These are phyloP conservation scores for Triplophysa rosa DNA, from an alignment of 2,113 vertebrate species.

Conservation along the genomic window DNA sequence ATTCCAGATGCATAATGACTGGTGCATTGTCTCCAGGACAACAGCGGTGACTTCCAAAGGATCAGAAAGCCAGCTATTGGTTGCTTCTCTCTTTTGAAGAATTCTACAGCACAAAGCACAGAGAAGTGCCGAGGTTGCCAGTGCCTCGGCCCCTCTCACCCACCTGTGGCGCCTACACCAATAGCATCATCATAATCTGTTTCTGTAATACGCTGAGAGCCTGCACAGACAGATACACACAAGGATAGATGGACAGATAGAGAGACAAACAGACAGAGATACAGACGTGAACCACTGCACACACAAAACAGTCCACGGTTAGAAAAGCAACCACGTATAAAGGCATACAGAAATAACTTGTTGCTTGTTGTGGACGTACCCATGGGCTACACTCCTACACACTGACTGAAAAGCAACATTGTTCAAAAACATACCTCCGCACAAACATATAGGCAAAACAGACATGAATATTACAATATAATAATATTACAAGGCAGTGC, in stretches of 20 bases:
- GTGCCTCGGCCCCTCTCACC: slow-evolving; percentile 73
- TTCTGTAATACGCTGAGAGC: slow-evolving; percentile 97
- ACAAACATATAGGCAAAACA: slow-evolving; percentile 2
- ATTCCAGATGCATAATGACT: slow-evolving; percentile 7
- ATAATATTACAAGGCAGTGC: not conserved
- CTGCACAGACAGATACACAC: slow-evolving; percentile 72
- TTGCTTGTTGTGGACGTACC: not conserved
- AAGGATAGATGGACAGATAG: slow-evolving; percentile 48
- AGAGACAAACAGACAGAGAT: slow-evolving; percentile 54
- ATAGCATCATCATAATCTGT: slow-evolving; percentile 89
- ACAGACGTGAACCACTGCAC: slow-evolving; percentile 34
- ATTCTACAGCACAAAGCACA: slow-evolving; percentile 53
- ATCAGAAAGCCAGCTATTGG: slow-evolving; percentile 34
- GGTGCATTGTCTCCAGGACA: slow-evolving; percentile 51
- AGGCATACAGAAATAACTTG: slow-evolving; percentile 25
- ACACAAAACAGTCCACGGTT: slow-evolving; percentile 25
- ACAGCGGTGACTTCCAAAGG: slow-evolving; percentile 37
- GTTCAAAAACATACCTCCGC: slow-evolving; percentile 8
- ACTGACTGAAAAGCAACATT: slow-evolving; percentile 19
- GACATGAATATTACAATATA: not conserved
- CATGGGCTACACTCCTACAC: slow-evolving; percentile 19
- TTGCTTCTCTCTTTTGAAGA: slow-evolving; percentile 39
- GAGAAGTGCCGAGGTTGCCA: slow-evolving; percentile 50
- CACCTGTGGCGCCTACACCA: slow-evolving; percentile 94
- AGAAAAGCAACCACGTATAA: not conserved